Base-by-base conservation (phyloP, 2,888 invertebrate genomes). In the Lepidochrysops patricia region DNA sequence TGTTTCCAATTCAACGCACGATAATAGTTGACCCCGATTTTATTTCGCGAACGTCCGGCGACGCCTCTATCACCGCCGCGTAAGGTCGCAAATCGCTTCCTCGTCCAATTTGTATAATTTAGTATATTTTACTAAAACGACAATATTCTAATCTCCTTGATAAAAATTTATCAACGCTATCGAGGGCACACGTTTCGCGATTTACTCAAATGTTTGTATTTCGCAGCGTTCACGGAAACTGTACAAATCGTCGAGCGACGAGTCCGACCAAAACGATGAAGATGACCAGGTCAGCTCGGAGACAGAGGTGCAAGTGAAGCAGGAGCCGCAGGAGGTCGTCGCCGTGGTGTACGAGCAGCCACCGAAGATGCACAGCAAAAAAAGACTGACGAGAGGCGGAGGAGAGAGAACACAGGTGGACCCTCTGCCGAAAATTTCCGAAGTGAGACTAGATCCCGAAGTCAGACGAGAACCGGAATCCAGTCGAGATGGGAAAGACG, bases 401-500 rank as follows among this genome's bases (percentile, higher is more conserved):
- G n/a, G n/a, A n/a, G n/a, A n/a, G n/a, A n/a, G n/a, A n/a, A n/a
- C n/a, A 9, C 43, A 7, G 15, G 15, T 15, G 2, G 12, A 43
- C 2, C 12, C 43, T 9, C 43, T 4, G 9, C 7, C 9, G 43
- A 43, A 19, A 43, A 2, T 43, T 6, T 7, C 6, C 3, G 37
- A 58, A 49, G 35, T 60, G 9, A 61, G 48, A 50, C 43, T 35
- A 52, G 15, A 27, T 19, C 7, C 25, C 15, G 4, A 15, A 26
- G 15, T 19, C 27, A 37, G 43, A 27, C 1, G 43, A 43, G 27
- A 64, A 25, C n/a, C 61, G 1, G 50, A 80, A 0, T 77, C 79
- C 26, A 54, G 73, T 1, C 67, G 75, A 0, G 78, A 73, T 56
- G 81, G 76, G 63, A 86, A 85, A 64, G 89, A 89, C 37, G 89